Evolutionary conservation across 1,140 invertebrate genomes (phyloP).

Genomic region (Nixonia krombeini): DNA sequence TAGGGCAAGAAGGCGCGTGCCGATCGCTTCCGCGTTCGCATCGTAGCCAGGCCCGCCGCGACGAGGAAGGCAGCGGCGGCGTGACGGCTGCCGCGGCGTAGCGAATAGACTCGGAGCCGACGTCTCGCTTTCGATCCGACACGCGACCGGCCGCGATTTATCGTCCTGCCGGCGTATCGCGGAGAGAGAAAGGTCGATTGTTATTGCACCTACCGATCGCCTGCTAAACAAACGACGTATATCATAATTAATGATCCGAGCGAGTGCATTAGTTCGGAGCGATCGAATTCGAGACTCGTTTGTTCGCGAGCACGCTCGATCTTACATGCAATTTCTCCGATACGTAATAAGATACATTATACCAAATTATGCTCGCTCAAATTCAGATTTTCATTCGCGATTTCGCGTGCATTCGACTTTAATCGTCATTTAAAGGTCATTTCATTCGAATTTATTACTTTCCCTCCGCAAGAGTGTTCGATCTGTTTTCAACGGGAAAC

Average conservation of each 20-base stretch:
- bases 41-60: conserved; percentile 52
- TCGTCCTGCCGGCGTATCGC: conserved; percentile 9
- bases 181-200: conserved; percentile 11
- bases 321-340: no score
- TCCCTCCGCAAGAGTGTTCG: no score
- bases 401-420: no score
- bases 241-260: conserved; percentile 12
- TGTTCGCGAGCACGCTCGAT: no score
- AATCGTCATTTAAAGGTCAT: no score
- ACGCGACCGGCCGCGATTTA: conserved; percentile 3
- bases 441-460: no score
- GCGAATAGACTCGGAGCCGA: neutral
- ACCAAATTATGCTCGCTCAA: no score
- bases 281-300: no score
- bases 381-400: no score
- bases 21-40: conserved; percentile 64
- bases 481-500: no score
- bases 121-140: neutral
- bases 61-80: conserved; percentile 32
- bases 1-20: conserved; percentile 57
- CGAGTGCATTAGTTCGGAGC: neutral
- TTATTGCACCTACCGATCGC: conserved; percentile 5
- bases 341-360: no score
- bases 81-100: conserved; percentile 3
- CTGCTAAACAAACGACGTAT: conserved; percentile 6